These are phyloP conservation scores for Mohoua ochrocephala DNA, from an alignment of 2,113 vertebrate species.

Conservation along the genomic window DNA sequence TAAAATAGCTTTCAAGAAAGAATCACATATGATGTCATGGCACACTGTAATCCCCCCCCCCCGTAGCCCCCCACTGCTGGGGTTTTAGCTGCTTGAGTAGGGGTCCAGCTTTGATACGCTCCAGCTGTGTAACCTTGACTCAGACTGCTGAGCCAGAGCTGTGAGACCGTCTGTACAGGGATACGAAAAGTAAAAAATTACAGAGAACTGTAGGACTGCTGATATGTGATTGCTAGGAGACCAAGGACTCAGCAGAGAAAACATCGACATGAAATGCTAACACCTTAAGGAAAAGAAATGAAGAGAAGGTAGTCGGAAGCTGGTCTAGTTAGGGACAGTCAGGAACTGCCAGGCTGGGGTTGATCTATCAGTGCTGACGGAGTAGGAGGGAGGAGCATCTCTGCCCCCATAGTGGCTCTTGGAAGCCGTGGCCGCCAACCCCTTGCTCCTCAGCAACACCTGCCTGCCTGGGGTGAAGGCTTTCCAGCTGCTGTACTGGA, in stretches of 20 bases:
- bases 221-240: background rate
- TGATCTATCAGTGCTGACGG: background rate
- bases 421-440: accelerated
- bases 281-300: background rate
- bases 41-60: background rate
- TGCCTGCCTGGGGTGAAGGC: background rate
- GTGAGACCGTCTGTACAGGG: background rate
- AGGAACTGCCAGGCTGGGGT: background rate
- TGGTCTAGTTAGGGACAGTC: background rate
- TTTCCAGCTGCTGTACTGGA: background rate
- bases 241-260: background rate
- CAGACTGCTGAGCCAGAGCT: background rate
- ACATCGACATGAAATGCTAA: background rate
- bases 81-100: background rate
- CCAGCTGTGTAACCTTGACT: background rate
- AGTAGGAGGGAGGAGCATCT: background rate
- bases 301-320: background rate
- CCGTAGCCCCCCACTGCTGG: background rate
- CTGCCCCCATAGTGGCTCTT: background rate
- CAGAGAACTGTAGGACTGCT: background rate
- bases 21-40: background rate
- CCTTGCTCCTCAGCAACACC: background rate
- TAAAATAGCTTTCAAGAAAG: background rate
- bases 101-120: background rate
- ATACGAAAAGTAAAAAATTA: background rate